Evolutionary conservation across 2,888 invertebrate genomes (phyloP).

Genomic region (Ectobius pallidus): DNA sequence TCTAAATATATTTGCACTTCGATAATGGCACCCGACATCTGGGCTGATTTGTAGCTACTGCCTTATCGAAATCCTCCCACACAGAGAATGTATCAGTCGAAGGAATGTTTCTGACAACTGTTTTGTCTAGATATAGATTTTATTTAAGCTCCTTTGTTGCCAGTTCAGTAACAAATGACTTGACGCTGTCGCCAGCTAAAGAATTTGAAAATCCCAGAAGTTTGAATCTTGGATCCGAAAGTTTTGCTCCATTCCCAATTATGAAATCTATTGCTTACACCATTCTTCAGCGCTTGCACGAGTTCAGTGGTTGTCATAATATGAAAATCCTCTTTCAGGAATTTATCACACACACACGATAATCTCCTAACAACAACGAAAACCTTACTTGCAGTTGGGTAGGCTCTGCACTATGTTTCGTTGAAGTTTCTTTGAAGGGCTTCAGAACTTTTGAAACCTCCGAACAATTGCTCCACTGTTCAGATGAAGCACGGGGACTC

Average conservation of each 20-base stretch:
- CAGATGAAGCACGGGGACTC: background rate
- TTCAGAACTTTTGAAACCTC: background rate
- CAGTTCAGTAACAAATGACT: background rate
- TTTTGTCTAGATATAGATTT: background rate
- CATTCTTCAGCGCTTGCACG: background rate
- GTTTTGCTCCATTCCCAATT: background rate
- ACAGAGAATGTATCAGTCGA: background rate
- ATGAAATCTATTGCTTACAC: background rate
- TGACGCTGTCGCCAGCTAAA: background rate
- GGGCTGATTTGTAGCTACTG: background rate
- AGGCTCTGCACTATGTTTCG: background rate
- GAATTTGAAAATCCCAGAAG: background rate
- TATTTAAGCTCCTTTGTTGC: background rate
- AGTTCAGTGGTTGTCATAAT: background rate
- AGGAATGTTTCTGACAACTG: background rate
- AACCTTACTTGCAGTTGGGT: background rate
- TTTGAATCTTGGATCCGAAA: background rate
- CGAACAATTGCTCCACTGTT: background rate
- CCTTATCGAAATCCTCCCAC: background rate
- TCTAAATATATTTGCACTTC: background rate
- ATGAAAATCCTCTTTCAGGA: background rate
- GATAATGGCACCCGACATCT: background rate
- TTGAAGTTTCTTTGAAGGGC: background rate
- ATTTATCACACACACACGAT: background rate
- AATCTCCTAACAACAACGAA: background rate